Percentiles rank a stretch among this genome's conserved stretches.
These are phyloP conservation scores for Hylaeus anthracinus DNA, from an alignment of 1,140 invertebrate species.

Conservation along the genomic window DNA sequence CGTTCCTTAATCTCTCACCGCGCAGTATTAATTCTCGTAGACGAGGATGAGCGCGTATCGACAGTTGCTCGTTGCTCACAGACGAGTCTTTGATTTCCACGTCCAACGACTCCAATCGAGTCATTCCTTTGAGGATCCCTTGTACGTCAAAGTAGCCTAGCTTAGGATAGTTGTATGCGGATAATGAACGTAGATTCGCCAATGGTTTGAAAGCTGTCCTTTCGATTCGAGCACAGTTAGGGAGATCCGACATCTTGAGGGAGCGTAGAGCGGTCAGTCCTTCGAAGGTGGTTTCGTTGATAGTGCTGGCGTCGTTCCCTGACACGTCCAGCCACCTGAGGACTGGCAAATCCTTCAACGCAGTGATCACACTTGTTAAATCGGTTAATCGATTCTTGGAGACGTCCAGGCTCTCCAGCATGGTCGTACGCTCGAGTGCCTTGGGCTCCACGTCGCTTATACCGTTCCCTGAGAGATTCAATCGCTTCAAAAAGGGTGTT, in stretches of 20 bases:
- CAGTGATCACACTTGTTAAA: slow-evolving; percentile 74
- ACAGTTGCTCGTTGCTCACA: slow-evolving; percentile 91
- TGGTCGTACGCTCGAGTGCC: slow-evolving; percentile 88
- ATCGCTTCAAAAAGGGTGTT: slow-evolving; percentile 90
- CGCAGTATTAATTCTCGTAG: slow-evolving; percentile 87
- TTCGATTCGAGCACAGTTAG: slow-evolving; percentile 88
- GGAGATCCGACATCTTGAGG: slow-evolving; percentile 86
- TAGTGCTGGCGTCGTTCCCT: slow-evolving; percentile 86
- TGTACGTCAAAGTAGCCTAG: slow-evolving; percentile 92
- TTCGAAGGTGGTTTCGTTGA: slow-evolving; percentile 88
- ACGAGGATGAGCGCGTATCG: slow-evolving; percentile 89
- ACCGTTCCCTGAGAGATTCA: slow-evolving; percentile 92
- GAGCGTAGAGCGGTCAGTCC: slow-evolving; percentile 84
- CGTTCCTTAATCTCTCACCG: slow-evolving; percentile 87
- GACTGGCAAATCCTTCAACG: slow-evolving; percentile 83
- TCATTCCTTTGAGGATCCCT: slow-evolving; percentile 87
- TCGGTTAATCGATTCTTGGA: slow-evolving; percentile 88
- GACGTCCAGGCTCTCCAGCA: slow-evolving; percentile 89
- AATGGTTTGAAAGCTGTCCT: slow-evolving; percentile 90
- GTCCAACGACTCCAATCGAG: slow-evolving; percentile 86
- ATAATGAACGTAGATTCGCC: slow-evolving; percentile 85
- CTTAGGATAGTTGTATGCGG: slow-evolving; percentile 88
- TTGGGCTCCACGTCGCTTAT: slow-evolving; percentile 85
- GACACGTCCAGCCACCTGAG: slow-evolving; percentile 89
- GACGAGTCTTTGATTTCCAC: slow-evolving; percentile 93